phyloP scores from a whole-genome alignment of 2,888 invertebrate species.

The Axea sp. region DNA sequence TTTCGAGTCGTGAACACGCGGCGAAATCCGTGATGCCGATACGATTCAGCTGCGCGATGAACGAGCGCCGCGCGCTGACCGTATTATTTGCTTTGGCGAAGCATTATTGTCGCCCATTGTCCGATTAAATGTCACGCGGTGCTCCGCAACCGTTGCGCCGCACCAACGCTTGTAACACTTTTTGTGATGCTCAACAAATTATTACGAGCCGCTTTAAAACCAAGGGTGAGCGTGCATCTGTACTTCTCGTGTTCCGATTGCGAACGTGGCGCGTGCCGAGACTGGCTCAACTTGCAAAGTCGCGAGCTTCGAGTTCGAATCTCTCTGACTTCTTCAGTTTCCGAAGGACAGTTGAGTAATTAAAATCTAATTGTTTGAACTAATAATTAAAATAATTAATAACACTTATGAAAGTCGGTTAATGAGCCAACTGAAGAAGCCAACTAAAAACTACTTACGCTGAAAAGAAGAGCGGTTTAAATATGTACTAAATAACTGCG shows the following conservation, averaged over 20 bases:
- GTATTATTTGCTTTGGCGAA: constrained; percentile 58
- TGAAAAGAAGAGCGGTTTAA: too few relatives aligned
- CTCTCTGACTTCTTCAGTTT: too few relatives aligned
- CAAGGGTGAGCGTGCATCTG: constrained; percentile 14
- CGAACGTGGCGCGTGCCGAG: background rate
- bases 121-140: constrained; percentile 52
- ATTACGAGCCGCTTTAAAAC: constrained; percentile 31
- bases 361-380: too few relatives aligned
- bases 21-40: constrained; percentile 58
- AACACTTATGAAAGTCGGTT: too few relatives aligned
- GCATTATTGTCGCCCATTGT: constrained; percentile 55
- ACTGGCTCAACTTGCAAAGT: too few relatives aligned
- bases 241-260: background rate
- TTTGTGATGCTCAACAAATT: constrained; percentile 52
- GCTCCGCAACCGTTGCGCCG: constrained; percentile 18
- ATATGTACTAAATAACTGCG: too few relatives aligned
- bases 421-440: too few relatives aligned
- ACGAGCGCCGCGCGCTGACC: constrained; percentile 45
- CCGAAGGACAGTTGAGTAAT: too few relatives aligned
- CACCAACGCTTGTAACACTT: constrained; percentile 26
- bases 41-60: constrained; percentile 57
- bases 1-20: constrained; percentile 64
- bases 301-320: too few relatives aligned
- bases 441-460: too few relatives aligned
- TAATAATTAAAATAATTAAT: too few relatives aligned